Evolutionary conservation across 2,888 invertebrate genomes (phyloP).

Genomic region (Eristalis intricaria): DNA sequence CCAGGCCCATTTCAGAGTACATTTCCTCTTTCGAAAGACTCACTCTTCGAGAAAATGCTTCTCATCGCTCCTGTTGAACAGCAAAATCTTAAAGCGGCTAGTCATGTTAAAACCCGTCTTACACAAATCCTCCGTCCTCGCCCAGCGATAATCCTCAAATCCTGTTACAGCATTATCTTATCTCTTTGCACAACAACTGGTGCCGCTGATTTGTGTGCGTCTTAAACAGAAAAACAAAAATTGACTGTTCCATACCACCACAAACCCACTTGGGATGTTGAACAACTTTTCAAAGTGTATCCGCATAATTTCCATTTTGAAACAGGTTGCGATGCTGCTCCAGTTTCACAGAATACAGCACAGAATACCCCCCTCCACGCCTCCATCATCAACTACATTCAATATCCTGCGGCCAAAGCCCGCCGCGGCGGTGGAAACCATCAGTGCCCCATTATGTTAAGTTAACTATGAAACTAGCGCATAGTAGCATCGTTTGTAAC

Average conservation of each 20-base stretch:
- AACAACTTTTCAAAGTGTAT: neutral
- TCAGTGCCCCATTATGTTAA: neutral
- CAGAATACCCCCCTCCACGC: neutral
- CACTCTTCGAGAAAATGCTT: too few species aligned
- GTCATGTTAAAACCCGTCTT: neutral
- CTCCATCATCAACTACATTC: conserved; percentile 23
- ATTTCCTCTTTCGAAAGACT: too few species aligned
- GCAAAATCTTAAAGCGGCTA: too few species aligned
- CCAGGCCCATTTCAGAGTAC: too few species aligned
- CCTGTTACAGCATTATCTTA: neutral
- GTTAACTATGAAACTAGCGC: neutral
- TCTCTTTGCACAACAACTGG: neutral
- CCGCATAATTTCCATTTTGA: neutral
- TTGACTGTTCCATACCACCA: neutral
- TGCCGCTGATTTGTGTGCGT: neutral
- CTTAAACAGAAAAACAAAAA: neutral
- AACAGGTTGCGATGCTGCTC: neutral
- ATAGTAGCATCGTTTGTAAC: neutral
- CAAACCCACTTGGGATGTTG: neutral
- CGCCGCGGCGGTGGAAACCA: neutral
- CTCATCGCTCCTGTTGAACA: too few species aligned
- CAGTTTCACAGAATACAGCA: neutral
- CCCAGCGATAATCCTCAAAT: neutral
- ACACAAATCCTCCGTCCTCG: neutral
- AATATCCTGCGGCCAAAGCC: conserved; percentile 30